Conservation (phyloP, 2,113 vertebrate species). For the Corynorhinus townsendii region DNA sequence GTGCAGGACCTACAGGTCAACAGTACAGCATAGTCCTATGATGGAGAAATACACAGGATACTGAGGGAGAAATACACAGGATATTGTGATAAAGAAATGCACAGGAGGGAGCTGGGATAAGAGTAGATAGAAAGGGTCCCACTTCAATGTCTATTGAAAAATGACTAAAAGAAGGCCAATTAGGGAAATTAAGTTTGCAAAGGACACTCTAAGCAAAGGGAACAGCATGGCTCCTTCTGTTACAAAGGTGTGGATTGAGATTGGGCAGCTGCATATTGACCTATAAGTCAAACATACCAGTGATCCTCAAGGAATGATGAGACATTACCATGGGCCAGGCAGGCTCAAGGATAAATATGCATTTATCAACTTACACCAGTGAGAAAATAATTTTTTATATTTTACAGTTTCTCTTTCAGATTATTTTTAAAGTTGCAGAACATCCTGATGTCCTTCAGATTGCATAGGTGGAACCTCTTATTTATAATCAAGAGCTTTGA, state of each 20-base stretch:
- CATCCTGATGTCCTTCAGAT: neutral
- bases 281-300: too few relatives aligned
- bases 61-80: neutral
- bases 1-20: neutral
- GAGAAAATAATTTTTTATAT: neutral
- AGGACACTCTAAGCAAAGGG: neutral
- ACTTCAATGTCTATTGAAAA: neutral
- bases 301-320: neutral
- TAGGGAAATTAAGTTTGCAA: neutral
- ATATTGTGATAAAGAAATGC: neutral
- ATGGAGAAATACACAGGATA: neutral
- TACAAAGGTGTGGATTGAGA: neutral
- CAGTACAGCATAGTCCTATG: fast-evolving
- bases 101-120: neutral
- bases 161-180: neutral
- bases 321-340: neutral
- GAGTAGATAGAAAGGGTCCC: neutral
- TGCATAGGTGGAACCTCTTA: neutral
- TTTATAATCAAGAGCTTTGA: neutral
- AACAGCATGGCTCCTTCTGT: neutral
- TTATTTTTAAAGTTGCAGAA: neutral
- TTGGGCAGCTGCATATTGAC: fast-evolving
- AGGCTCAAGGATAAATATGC: neutral
- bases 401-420: neutral
- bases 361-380: fast-evolving